Base-by-base conservation (phyloP, 2,888 invertebrate genomes). In the Synergus itoensis region DNA sequence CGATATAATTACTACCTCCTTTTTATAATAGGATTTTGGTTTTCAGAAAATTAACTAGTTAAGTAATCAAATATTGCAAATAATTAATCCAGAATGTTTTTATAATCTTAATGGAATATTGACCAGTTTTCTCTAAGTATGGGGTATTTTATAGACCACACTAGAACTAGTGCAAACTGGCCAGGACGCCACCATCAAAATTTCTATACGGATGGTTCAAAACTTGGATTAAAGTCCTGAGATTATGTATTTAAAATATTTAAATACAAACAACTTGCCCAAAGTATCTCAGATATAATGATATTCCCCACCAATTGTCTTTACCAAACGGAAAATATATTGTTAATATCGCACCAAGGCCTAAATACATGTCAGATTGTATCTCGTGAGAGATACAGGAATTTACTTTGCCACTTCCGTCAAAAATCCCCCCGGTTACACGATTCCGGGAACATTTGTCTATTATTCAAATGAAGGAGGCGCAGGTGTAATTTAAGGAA, bases 401-500 rank as follows among this genome's bases (percentile, higher is more conserved):
- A 73, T 73, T 73, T 36, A 73, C 48, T 36, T 53, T 48, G 36
- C 48, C 48, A 73, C 73, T 73, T 73, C 73, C 73, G 73, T n/a
- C 40, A 36, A 73, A 73, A 73, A 53, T 73, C 73, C 53, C 69
- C 73, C 28, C 48, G 28, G 48, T 73, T 21, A 36, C 28, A 28
- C 73, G 73, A 48, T 73, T 73, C 73, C 73, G 16, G 36, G 73
- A 73, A 73, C n/a, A 73, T 73, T 73, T 73, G 48, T 53, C 73
- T 73, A 73, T 73, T 73, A 73, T 73, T 73, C 73, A 73, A 73
- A 73, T 73, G 48, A 73, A 53, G 73, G 53, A 53, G 73, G 53
- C 73, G 53, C 73, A 73, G 73, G 73, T 73, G 73, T 73, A 73
- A 73, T 73, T 73, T 53, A 53, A 73, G 53, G 69, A 73, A 73